Evolutionary conservation across 1,140 invertebrate species (phyloP).

Genomic region (Euura lappo): DNA sequence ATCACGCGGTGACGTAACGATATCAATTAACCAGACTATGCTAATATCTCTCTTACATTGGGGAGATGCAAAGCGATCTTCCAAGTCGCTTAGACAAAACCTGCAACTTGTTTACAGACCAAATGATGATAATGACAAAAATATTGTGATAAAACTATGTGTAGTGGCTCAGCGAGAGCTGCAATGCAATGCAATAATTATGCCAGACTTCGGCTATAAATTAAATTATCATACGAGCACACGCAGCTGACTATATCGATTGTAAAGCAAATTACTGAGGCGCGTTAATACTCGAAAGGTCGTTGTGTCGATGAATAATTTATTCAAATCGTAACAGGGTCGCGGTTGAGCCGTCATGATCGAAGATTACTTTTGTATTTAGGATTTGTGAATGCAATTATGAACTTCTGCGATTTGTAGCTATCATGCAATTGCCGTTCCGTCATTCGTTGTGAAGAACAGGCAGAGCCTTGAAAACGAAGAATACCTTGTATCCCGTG

Average conservation of each 20-base stretch:
- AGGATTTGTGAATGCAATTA: too few species aligned
- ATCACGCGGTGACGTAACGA: not conserved
- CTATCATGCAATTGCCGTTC: too few species aligned
- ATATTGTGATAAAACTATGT: too few species aligned
- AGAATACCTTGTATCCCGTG: too few species aligned
- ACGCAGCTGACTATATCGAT: not conserved
- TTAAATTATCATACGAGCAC: not conserved
- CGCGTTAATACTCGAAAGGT: not conserved
- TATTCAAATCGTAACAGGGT: not conserved
- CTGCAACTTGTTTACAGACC: not conserved
- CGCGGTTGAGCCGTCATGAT: not conserved
- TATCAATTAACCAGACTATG: slow-evolving; percentile 1
- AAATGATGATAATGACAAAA: not conserved
- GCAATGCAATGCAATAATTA: not conserved
- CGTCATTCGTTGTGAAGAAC: too few species aligned
- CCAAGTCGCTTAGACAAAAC: not conserved
- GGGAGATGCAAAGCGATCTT: not conserved
- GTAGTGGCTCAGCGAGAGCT: not conserved
- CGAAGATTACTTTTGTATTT: too few species aligned
- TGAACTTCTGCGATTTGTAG: too few species aligned
- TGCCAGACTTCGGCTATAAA: not conserved
- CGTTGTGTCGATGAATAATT: not conserved
- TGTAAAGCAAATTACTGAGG: not conserved
- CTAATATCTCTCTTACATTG: not conserved
- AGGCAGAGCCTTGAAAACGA: too few species aligned